Percentiles rank a stretch among this genome's conserved stretches.
Conservation (phyloP, 2,888 invertebrate genomes). For the Lasioglossum marginatum region DNA sequence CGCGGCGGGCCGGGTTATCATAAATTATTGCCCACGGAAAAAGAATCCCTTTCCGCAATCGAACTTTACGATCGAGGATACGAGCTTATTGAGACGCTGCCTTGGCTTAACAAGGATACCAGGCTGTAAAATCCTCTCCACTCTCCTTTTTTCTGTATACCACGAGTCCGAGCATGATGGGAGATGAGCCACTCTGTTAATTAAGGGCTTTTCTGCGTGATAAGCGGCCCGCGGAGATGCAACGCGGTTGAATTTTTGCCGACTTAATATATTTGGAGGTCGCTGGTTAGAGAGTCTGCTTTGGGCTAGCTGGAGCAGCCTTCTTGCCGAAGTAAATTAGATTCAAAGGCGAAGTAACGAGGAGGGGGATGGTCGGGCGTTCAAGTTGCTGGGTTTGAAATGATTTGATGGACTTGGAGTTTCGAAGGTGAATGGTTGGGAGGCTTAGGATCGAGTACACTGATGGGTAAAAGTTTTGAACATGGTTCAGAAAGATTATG, state of each 20-base stretch:
- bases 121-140: slow-evolving; percentile 19
- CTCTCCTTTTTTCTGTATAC: not conserved
- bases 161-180: not conserved
- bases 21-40: slow-evolving; percentile 56
- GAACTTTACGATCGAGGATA: slow-evolving; percentile 54
- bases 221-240: slow-evolving; percentile 17
- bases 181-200: slow-evolving; percentile 20
- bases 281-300: not conserved
- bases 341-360: not conserved
- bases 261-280: slow-evolving; percentile 23
- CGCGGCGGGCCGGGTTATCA: slow-evolving; percentile 42
- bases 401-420: not conserved
- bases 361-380: not conserved
- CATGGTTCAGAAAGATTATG: not conserved
- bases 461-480: not conserved
- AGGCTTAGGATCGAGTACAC: not conserved
- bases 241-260: not conserved
- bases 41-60: slow-evolving; percentile 52
- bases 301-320: not conserved
- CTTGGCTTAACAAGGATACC: slow-evolving; percentile 51
- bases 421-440: not conserved
- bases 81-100: slow-evolving; percentile 57
- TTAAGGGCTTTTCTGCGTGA: slow-evolving; percentile 34
- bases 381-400: not conserved
- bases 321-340: not conserved